Evolutionary conservation across 2,113 vertebrate genomes (phyloP), one percentile per base, ranked within the genome.

Genomic region (Myanophis thanlyinensis): DNA sequence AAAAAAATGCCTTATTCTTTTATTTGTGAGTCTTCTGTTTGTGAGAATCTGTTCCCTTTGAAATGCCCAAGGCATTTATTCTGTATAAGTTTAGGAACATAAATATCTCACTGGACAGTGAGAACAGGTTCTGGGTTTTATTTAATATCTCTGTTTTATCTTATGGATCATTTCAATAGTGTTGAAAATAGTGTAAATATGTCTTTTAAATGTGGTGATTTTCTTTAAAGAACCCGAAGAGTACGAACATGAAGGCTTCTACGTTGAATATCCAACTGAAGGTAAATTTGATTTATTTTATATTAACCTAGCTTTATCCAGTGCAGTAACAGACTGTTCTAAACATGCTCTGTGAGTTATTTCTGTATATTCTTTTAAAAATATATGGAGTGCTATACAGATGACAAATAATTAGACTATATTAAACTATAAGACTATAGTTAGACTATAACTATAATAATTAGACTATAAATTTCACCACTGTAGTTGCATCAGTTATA

Each of bases 191-290:
- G 10, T 51, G 27, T 59, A 86, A 80, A 51, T 85, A 46, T 85
- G 90, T 91, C 62, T 80, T 94, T 86, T 93, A 56, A 87, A 40
- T 44, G 10, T 54, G 22, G 56, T 53, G 5, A 88, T 44, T 96
- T 97, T 94, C 96, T 96, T 97, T 97, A 94, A 98, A 98, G 97
- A 97, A 92, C 97, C 97, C 22, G 94, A 98, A 93, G 96, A 97
- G 23, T 96, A 92, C 93, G 97, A 97, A 92, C 80, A 59, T 51
- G 85, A 97, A 96, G 96, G 96, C 93, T 94, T 93, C 95, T 87
- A 87, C 2, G 90, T 97, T 97, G 96, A 98, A 96, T 93, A 95
- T 96, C 96, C 96, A 93, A 84, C 90, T 91, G 95, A 97, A 97
- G 97, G 97, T 98, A 97, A 88, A 46, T 44, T 30, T 3, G 9